Conservation (phyloP, 2,797 vertebrate genomes). For the Sebastiscus albofasciatus region DNA sequence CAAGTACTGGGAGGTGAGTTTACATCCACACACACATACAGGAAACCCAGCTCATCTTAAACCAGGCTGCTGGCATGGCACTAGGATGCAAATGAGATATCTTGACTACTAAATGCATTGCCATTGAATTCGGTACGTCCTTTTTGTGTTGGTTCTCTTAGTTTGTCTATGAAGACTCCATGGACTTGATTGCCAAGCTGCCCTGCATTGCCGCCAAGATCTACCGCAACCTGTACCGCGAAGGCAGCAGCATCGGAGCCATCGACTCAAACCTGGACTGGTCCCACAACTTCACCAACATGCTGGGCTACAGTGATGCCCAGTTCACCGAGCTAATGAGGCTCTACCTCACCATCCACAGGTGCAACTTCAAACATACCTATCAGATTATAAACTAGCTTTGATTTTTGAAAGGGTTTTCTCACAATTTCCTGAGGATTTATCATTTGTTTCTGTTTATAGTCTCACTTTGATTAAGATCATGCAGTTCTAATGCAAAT, state of each 20-base stretch:
- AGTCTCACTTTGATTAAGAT: not conserved
- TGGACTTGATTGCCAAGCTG: constrained; percentile 98
- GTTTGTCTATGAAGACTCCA: constrained; percentile 96
- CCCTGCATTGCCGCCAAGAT: constrained; percentile 98
- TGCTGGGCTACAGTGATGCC: constrained; percentile 93
- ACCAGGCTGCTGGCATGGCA: not conserved
- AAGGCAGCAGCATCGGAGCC: constrained; percentile 97
- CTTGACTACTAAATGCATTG: not conserved
- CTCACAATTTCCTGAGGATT: not conserved
- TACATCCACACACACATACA: not conserved
- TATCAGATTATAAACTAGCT: not conserved
- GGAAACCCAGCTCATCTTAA: not conserved
- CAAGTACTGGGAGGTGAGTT: constrained; percentile 97
- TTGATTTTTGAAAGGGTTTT: not conserved
- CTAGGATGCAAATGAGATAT: not conserved
- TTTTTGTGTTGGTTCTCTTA: constrained; percentile 44
- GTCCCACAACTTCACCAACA: constrained; percentile 98
- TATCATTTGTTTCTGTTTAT: not conserved
- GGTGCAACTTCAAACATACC: constrained; percentile 73
- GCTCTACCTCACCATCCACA: constrained; percentile 99
- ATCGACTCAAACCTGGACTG: constrained; percentile 96
- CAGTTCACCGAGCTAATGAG: constrained; percentile 97
- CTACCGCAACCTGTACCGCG: constrained; percentile 96
- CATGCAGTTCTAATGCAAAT: not conserved
- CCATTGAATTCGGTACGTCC: not conserved